Conservation (phyloP, 2,888 invertebrate species). For the Dione juno region DNA sequence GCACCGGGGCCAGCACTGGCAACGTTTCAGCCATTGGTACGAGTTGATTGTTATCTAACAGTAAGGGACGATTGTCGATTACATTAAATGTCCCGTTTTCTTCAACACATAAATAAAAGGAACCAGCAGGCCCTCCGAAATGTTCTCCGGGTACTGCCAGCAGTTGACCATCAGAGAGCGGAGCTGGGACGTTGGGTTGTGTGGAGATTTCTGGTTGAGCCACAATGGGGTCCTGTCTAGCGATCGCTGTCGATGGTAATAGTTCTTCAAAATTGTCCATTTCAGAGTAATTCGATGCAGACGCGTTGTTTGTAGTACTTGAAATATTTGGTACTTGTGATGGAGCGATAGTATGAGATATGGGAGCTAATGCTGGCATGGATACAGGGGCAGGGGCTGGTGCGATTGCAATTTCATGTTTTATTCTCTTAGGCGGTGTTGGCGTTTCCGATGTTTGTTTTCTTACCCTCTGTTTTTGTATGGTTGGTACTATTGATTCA, state of each 20-base stretch:
- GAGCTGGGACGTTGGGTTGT: conserved; percentile 54
- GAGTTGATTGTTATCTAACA: conserved; percentile 76
- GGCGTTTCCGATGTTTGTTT: conserved; percentile 60
- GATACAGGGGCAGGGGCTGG: conserved; percentile 54
- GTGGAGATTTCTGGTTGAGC: conserved; percentile 51
- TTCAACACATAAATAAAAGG: conserved; percentile 89
- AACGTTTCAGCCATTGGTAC: conserved; percentile 74
- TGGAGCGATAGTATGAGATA: conserved; percentile 52
- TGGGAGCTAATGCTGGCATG: conserved; percentile 57
- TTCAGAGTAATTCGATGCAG: conserved; percentile 59
- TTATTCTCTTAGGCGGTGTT: conserved; percentile 64
- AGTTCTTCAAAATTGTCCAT: conserved; percentile 77
- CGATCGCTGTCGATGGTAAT: conserved; percentile 76
- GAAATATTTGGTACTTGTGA: conserved; percentile 55
- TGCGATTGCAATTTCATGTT: conserved; percentile 65
- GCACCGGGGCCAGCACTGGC: conserved; percentile 59
- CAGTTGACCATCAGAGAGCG: conserved; percentile 85
- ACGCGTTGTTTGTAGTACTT: conserved; percentile 55
- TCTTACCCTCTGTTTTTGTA: conserved; percentile 62
- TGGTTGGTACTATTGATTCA: conserved; percentile 55
- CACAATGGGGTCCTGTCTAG: conserved; percentile 59
- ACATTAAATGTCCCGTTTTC: conserved; percentile 88
- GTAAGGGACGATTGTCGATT: conserved; percentile 87
- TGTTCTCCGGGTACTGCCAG: conserved; percentile 89
- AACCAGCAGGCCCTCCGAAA: conserved; percentile 88